Evolutionary conservation across 2,797 vertebrate species (phyloP), one percentile per base, ranked within the genome.

Genomic region (Potorous gilbertii): DNA sequence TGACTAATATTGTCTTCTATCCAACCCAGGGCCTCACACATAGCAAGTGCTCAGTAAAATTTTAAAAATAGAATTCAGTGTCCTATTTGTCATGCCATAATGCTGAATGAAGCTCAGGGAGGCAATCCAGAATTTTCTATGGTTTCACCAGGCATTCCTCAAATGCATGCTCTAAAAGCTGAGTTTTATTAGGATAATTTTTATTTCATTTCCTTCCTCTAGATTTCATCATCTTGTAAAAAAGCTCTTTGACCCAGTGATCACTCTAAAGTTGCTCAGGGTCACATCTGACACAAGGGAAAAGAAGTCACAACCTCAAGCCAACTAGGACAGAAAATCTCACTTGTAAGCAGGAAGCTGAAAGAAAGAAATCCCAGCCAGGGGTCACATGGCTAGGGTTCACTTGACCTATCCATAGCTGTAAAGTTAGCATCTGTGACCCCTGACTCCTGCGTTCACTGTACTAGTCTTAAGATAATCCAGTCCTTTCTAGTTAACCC

Each of bases 241-340:
- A 87, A 87, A 87, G 74, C 74, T 87, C 74, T 87, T 87, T 87
- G 74, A 87, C 74, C 74, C 40, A 87, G 74, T 87, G 40, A 87
- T 87, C 74, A 87, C 40, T 50, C n/a, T 46, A 27, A 87, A 46
- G 40, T 27, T 87, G 24, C 74, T 50, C 40, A 40, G 74, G 74
- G 74, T 40, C 74, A 87, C 40, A 50, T 87, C 40, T 87, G 74
- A 8, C 40, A 87, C 21, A 34, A 87, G 40, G n/a, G 74, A 87
- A 87, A 87, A 81, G 74, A 87, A 87, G 8, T 87, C 40, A 87
- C 40, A 87, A 24, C 24, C 74, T 50, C 74, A 87, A 87, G 74
- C 74, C 74, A 87, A 87, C 74, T 87, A 87, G 74, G 74, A 87
- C 74, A 87, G 74, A 87, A 87, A 87, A 87, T 87, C 74, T 87